Percentiles rank a stretch among this genome's conserved stretches.
Evolutionary conservation across 2,888 invertebrate genomes (phyloP).

Genomic region (Polymixis lichenea): DNA sequence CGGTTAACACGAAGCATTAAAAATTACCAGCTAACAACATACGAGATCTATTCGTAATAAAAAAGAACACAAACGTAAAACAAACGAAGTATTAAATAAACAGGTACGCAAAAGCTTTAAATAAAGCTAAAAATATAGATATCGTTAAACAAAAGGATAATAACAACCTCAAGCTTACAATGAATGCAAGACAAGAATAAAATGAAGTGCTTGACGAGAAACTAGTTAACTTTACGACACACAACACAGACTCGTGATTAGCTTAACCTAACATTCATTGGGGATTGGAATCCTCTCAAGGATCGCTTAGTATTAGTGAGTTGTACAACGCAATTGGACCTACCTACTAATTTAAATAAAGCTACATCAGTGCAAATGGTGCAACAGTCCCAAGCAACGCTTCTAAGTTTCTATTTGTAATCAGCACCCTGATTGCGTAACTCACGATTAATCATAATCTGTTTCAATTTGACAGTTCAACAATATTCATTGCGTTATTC

Average conservation of each 20-base stretch:
- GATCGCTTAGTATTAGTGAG: conserved; percentile 21
- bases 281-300: conserved; percentile 28
- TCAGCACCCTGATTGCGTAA: no score
- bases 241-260: conserved; percentile 52
- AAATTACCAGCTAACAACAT: conserved; percentile 19
- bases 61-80: conserved; percentile 13
- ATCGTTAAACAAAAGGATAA: conserved; percentile 31
- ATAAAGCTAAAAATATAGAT: conserved; percentile 51
- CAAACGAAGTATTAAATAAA: conserved; percentile 23
- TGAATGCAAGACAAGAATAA: conserved; percentile 49
- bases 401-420: conserved; percentile 42
- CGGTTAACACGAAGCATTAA: conserved; percentile 19
- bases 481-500: no score
- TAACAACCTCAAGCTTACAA: conserved; percentile 53
- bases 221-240: conserved; percentile 46
- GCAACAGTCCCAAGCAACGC: conserved; percentile 55
- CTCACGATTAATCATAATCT: no score
- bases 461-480: no score
- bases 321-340: conserved; percentile 25
- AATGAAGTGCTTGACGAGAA: conserved; percentile 48
- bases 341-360: conserved; percentile 28
- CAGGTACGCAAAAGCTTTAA: conserved; percentile 48
- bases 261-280: conserved; percentile 51
- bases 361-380: conserved; percentile 53
- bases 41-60: conserved; percentile 10